These are phyloP conservation scores for Meles meles DNA, from an alignment of 2,113 vertebrate genomes.

Conservation along the genomic window DNA sequence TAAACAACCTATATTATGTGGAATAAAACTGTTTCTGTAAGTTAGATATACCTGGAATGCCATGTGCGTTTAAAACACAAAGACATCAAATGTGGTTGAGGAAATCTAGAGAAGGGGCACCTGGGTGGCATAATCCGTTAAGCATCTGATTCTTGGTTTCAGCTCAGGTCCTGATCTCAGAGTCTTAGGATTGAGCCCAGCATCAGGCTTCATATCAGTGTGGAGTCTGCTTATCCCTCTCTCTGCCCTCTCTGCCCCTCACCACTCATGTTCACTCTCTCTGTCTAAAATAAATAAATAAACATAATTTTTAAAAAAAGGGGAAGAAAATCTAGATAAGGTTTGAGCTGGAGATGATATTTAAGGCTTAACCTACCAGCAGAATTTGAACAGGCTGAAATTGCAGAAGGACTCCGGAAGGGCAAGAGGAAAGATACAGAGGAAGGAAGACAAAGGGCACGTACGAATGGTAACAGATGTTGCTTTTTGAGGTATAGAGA, in stretches of 20 bases:
- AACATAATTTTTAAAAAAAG: not conserved
- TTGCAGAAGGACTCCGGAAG: not conserved
- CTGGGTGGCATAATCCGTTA: not conserved
- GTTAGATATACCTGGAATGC: not conserved
- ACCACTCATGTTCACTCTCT: not conserved
- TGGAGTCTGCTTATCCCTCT: not conserved
- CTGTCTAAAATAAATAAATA: not conserved
- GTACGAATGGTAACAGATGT: not conserved
- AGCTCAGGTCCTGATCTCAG: not conserved
- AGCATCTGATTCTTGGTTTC: not conserved
- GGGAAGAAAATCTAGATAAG: not conserved
- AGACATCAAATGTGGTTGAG: not conserved
- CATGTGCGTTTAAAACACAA: not conserved
- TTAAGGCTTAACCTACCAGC: not conserved
- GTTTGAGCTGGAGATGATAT: not conserved
- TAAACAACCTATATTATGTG: not conserved
- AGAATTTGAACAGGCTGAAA: not conserved
- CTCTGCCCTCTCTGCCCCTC: not conserved
- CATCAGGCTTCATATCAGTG: not conserved
- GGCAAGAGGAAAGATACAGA: not conserved
- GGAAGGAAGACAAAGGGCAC: not conserved
- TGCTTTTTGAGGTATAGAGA: not conserved
- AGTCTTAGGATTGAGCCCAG: not conserved
- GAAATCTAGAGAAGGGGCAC: not conserved
- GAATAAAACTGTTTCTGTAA: not conserved